Evolutionary conservation across 2,797 vertebrate species (phyloP).

Genomic region (Uromys caudimaculatus): DNA sequence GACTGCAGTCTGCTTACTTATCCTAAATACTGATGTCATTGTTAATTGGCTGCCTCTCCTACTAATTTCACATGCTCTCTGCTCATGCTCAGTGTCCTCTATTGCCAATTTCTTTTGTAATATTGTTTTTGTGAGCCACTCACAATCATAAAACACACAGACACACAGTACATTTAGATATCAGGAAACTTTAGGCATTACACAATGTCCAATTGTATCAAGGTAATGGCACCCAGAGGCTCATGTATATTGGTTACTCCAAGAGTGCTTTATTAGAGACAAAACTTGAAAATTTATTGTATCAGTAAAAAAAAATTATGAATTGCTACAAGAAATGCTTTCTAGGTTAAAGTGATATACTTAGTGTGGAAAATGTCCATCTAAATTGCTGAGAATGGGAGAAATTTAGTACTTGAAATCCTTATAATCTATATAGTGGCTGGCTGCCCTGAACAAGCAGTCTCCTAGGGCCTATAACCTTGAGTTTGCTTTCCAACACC

Average conservation of each 20-base stretch:
- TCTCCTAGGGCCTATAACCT: background rate
- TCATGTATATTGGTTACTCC: background rate
- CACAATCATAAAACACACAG: background rate
- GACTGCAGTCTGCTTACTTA: background rate
- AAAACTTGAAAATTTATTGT: constrained; percentile 34
- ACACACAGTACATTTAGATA: background rate
- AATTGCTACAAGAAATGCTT: background rate
- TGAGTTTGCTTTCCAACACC: constrained; percentile 11
- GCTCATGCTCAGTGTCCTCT: background rate
- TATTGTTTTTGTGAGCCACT: background rate
- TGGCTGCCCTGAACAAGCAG: background rate
- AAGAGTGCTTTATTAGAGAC: background rate
- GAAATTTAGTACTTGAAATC: constrained; percentile 25
- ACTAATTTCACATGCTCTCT: background rate
- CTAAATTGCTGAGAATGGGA: background rate
- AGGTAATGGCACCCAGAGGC: background rate
- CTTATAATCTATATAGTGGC: background rate
- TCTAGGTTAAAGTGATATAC: constrained; percentile 1
- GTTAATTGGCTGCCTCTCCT: background rate
- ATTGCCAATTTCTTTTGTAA: background rate
- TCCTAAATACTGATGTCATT: background rate
- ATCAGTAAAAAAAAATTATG: constrained; percentile 9
- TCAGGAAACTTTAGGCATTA: background rate
- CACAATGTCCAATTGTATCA: background rate
- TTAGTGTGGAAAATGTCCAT: background rate